Evolutionary conservation across 2,888 invertebrate species (phyloP).

Genomic region (Steinernema scapterisci): DNA sequence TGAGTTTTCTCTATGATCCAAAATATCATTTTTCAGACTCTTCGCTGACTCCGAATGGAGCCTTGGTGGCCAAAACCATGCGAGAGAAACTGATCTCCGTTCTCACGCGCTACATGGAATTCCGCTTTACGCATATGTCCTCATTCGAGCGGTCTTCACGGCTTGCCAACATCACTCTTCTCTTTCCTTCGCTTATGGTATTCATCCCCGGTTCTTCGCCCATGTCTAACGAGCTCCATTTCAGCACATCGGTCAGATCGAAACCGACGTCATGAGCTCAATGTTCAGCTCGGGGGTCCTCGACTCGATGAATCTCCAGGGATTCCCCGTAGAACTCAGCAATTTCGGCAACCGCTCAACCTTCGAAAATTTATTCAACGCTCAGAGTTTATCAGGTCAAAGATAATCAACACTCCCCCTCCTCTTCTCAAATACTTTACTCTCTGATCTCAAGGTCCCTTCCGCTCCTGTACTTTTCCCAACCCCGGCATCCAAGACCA

Average conservation of each 20-base stretch:
- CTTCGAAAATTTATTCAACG: conserved; percentile 7
- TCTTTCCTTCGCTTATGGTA: conserved; percentile 54
- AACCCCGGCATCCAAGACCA: not conserved
- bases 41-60: not conserved
- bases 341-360: conserved; percentile 30
- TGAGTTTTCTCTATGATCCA: no score
- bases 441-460: conserved; percentile 11
- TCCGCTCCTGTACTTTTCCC: not conserved
- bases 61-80: conserved; percentile 1
- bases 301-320: conserved; percentile 48
- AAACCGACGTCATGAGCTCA: conserved; percentile 48
- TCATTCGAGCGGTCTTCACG: conserved; percentile 45
- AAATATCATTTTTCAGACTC: no score
- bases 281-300: conserved; percentile 40
- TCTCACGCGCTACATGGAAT: conserved; percentile 16
- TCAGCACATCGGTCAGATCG: conserved; percentile 54
- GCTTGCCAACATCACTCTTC: conserved; percentile 47
- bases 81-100: not conserved
- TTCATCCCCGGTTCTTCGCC: conserved; percentile 23
- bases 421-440: not conserved
- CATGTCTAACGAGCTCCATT: conserved; percentile 22
- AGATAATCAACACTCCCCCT: not conserved
- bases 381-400: conserved; percentile 17
- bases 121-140: conserved; percentile 41
- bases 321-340: conserved; percentile 53